phyloP scores from a whole-genome alignment of 2,888 invertebrate genomes.

The Volucella zonaria region DNA sequence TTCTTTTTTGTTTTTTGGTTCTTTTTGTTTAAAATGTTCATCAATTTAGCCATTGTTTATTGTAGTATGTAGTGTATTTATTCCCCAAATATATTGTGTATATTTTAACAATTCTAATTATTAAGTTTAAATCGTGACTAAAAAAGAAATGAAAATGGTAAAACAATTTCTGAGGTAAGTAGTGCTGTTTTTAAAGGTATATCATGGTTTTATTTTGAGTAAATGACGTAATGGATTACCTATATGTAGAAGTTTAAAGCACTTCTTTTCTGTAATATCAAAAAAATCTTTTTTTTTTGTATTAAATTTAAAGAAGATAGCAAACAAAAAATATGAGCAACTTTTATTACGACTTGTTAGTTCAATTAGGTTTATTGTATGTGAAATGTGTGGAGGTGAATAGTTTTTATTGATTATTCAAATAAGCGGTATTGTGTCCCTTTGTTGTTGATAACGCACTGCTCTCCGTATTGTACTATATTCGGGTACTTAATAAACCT shows the following conservation, averaged over 20 bases:
- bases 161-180: constrained; percentile 66
- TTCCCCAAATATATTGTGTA: neutral
- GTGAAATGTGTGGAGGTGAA: too few relatives aligned
- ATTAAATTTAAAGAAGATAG: too few relatives aligned
- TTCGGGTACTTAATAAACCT: too few relatives aligned
- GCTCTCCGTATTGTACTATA: too few relatives aligned
- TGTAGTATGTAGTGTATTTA: neutral
- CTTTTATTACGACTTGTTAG: too few relatives aligned
- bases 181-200: constrained; percentile 28
- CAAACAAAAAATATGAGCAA: too few relatives aligned
- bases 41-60: neutral
- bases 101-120: neutral
- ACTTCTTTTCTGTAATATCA: neutral
- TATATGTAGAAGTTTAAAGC: neutral
- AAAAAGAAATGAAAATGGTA: constrained; percentile 62
- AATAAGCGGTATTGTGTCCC: too few relatives aligned
- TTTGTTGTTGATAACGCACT: too few relatives aligned
- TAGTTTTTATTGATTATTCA: too few relatives aligned
- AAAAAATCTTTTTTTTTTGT: neutral
- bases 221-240: constrained; percentile 56
- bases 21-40: constrained; percentile 15
- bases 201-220: constrained; percentile 56
- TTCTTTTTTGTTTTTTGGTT: constrained; percentile 12
- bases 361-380: too few relatives aligned
- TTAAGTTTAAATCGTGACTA: neutral